phyloP scores from a whole-genome alignment of 1,140 invertebrate species.

The Copidosoma floridanum region DNA sequence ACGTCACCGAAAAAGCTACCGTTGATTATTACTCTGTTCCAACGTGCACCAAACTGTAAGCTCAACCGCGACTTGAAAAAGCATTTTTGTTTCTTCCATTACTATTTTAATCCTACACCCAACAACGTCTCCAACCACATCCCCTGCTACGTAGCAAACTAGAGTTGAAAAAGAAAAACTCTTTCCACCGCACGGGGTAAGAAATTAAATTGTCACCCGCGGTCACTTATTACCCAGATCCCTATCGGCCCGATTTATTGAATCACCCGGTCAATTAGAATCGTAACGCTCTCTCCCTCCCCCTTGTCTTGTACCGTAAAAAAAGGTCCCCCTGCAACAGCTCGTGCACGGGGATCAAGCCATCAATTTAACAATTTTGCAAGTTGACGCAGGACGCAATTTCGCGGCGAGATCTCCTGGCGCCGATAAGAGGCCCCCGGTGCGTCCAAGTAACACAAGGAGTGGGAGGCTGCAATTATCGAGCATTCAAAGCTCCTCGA shows the following conservation, averaged over 20 bases:
- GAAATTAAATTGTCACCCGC: slow-evolving; percentile 20
- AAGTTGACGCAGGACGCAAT: slow-evolving; percentile 15
- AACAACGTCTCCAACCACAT: too few relatives aligned
- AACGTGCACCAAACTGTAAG: too few relatives aligned
- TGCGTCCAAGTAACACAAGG: neutral
- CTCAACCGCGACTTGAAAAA: too few relatives aligned
- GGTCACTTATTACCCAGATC: slow-evolving; percentile 6
- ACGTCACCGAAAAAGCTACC: too few relatives aligned
- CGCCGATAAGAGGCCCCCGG: neutral
- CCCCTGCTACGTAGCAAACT: too few relatives aligned
- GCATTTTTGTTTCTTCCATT: too few relatives aligned
- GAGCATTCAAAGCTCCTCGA: neutral
- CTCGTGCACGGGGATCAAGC: neutral
- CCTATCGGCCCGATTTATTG: slow-evolving; percentile 20
- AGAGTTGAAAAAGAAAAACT: too few relatives aligned
- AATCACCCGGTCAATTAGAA: slow-evolving; percentile 9
- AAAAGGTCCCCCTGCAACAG: too few relatives aligned
- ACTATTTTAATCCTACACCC: too few relatives aligned
- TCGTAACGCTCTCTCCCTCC: neutral
- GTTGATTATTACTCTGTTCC: too few relatives aligned
- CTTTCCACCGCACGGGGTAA: too few relatives aligned
- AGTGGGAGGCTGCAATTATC: slow-evolving; percentile 16
- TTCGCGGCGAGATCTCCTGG: neutral
- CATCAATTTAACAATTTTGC: slow-evolving; percentile 24
- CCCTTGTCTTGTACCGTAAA: neutral